A percentile compares a stretch with the other conserved stretches of the same genome.
These are phyloP conservation scores for Cossypha polioptera DNA, from an alignment of 2,797 vertebrate species.

Conservation along the genomic window DNA sequence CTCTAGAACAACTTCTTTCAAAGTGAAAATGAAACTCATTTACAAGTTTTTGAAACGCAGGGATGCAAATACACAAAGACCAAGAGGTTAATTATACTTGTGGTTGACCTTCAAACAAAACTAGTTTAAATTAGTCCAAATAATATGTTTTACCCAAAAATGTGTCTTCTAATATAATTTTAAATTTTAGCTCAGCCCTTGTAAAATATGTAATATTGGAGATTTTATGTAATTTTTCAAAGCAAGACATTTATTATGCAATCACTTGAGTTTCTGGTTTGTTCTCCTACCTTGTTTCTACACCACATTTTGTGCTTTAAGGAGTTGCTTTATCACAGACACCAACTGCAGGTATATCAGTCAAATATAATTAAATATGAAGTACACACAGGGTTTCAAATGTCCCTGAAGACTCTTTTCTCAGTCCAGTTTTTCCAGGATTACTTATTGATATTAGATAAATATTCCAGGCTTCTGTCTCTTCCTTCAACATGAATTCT, in stretches of 20 bases:
- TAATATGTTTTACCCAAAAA: background rate
- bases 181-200: background rate
- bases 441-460: background rate
- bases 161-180: background rate
- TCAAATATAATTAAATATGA: background rate
- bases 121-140: background rate
- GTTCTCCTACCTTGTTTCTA: background rate
- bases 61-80: background rate
- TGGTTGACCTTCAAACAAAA: background rate
- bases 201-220: background rate
- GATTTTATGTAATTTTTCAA: background rate
- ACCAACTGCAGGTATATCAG: background rate
- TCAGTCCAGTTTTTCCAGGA: background rate
- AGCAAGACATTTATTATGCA: background rate
- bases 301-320: background rate
- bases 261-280: background rate
- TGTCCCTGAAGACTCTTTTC: background rate
- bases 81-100: background rate
- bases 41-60: background rate
- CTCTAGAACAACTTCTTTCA: background rate
- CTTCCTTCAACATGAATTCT: background rate
- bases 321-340: background rate
- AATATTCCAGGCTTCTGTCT: background rate
- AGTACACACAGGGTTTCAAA: background rate
- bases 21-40: constrained; percentile 35